Conservation (phyloP, 2,113 vertebrate genomes). For the Dolichotis patagonum region DNA sequence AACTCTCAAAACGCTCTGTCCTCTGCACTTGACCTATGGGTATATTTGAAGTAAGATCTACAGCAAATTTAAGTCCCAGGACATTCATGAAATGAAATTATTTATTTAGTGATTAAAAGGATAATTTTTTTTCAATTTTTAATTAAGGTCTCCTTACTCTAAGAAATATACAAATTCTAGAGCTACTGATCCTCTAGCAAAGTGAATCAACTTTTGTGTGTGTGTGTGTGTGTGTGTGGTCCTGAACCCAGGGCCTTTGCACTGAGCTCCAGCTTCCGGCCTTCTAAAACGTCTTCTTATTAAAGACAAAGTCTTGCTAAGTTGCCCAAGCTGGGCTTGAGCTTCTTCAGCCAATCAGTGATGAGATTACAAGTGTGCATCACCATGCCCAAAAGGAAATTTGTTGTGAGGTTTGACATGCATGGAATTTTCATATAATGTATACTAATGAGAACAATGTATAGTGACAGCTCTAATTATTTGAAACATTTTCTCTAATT, state of each 20-base stretch:
- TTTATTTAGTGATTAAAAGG: too few species aligned
- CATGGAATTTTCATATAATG: slow-evolving; percentile 11
- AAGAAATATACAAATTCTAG: too few species aligned
- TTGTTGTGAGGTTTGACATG: background rate
- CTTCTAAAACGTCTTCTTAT: background rate
- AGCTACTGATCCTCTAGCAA: background rate
- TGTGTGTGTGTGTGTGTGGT: too few species aligned
- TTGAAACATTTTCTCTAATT: background rate
- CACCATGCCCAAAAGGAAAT: background rate
- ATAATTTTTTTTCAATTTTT: too few species aligned
- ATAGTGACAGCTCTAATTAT: too few species aligned
- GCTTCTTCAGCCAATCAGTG: background rate
- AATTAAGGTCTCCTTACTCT: too few species aligned
- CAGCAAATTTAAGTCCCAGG: too few species aligned
- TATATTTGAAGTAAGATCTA: too few species aligned
- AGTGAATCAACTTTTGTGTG: background rate
- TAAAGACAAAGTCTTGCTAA: background rate
- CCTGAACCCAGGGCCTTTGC: background rate
- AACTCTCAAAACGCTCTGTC: background rate
- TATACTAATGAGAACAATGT: background rate
- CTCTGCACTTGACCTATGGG: background rate
- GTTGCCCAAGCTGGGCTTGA: background rate
- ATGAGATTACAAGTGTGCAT: background rate
- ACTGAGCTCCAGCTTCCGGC: background rate
- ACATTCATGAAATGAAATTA: too few species aligned